Evolutionary conservation across 2,888 invertebrate species (phyloP), one percentile per base, ranked within the genome.

Genomic region (Lasioglossum pauxillum): DNA sequence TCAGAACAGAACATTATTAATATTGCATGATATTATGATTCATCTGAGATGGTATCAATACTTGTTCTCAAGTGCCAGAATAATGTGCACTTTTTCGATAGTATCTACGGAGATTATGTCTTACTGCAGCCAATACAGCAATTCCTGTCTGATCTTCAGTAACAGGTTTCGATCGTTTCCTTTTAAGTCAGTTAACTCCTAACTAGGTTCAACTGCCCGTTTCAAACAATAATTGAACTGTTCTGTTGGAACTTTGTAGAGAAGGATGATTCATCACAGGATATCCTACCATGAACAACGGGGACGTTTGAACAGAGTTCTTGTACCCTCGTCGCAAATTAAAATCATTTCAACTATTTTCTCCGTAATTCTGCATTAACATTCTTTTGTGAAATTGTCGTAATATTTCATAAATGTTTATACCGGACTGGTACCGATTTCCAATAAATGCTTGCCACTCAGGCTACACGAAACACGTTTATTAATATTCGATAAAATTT

Each of bases 121-220:
- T 31, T 64, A 31, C 31, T 31, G 16, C 7, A 7, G 31, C 16
- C 64, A 64, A 31, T 64, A 64, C 19, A 64, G 64, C n/a, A 31
- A 64, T 19, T 64, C 19, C 64, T 31, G 7, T 31, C 7, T 64
- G 64, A 16, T 31, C 19, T 31, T 31, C 64, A 0, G 31, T 64
- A 64, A 64, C 31, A 7, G 64, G 31, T 2, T 64, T 64, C 64
- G 64, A 64, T 64, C 31, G 64, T 64, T 64, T 19, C 31, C 64
- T 64, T 31, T 31, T 64, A 64, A 64, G 64, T 31, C 64, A 31
- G 64, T 64, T 64, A 64, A 31, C 64, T 64, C 64, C 19, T 64
- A 64, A 64, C 64, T 64, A 64, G 53, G 49, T 75, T 49, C 14
- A n/a, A 35, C 35, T 35, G n/a, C 35, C n/a, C 74, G 49, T 75